Base-by-base conservation (phyloP, 2,113 vertebrate genomes). In the Hypomesus transpacificus region DNA sequence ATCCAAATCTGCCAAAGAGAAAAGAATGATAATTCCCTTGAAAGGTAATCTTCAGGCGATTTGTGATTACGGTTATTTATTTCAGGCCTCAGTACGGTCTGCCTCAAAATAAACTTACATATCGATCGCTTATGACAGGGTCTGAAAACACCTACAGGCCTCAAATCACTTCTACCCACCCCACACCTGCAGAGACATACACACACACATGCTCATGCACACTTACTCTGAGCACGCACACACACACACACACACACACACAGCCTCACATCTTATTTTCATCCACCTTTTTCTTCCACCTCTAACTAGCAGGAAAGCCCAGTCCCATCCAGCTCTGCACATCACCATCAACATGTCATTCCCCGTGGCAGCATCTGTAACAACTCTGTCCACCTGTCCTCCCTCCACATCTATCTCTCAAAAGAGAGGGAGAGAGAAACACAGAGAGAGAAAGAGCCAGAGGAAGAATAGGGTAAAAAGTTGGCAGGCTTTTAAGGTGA, bases 41-140 rank as follows among this genome's bases (percentile, higher is more conserved):
- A 89, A 90, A 92, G 89, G 86, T 89, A 85, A 92, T 92, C 89
- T 88, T 71, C 80, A 82, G 79, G 85, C 82, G 73, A 86, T 91
- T 89, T 88, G 86, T 91, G 90, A 91, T 92, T 89, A 90, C 85
- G 87, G 88, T 92, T 91, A 92, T 92, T 92, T 92, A 92, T 91
- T 90, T 86, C 86, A 81, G 84, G 81, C 81, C 26, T 78, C 77
- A 39, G 86, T 90, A 88, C 84, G 87, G 85, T 83, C 79, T 69
- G 83, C 84, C 76, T 84, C 82, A 84, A 80, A 88, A 87, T 82
- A 75, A 88, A 89, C 85, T 79, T 82, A 82, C 81, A 87, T 89
- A 92, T 90, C 85, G 87, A 92, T 92, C 87, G 86, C 75, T 85
- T 84, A 80, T 46, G 39, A 46, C 85, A 87, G 82, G 87, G 85